Conservation (phyloP, 2,113 vertebrate genomes). For the Myrmophylax atrothorax region DNA sequence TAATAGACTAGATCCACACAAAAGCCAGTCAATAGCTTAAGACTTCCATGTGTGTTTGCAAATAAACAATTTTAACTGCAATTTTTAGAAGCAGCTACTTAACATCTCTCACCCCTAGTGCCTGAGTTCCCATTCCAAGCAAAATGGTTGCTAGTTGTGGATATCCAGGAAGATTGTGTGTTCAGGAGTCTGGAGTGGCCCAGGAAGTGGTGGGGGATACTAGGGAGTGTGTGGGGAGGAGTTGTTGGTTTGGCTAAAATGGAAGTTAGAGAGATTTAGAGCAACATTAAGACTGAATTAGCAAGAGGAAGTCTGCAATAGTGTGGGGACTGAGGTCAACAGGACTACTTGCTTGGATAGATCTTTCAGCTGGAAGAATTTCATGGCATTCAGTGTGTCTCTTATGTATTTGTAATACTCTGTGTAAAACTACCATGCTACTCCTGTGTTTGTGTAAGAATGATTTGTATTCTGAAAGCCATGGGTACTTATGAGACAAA, state of each 20-base stretch:
- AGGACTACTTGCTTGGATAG: not conserved
- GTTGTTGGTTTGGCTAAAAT: not conserved
- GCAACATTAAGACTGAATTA: not conserved
- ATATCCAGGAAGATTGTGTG: not conserved
- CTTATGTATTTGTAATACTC: not conserved
- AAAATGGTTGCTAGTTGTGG: not conserved
- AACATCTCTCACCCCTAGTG: not conserved
- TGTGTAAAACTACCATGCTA: not conserved
- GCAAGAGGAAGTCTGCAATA: not conserved
- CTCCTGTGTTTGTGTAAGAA: not conserved
- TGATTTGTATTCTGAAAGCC: slow-evolving; percentile 39
- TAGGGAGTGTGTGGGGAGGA: not conserved
- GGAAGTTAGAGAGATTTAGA: not conserved
- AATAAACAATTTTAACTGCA: not conserved
- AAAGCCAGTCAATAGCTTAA: not conserved
- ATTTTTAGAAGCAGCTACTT: not conserved
- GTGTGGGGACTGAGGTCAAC: not conserved
- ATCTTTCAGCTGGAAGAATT: not conserved
- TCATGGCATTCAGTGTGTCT: not conserved
- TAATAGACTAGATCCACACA: not conserved
- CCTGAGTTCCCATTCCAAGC: not conserved
- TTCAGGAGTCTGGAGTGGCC: not conserved
- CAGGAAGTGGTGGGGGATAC: not conserved
- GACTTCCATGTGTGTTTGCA: not conserved
- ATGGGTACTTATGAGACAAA: not conserved